Percentiles rank a stretch among this genome's conserved stretches.
These are phyloP conservation scores for Centruroides vittatus DNA, from an alignment of 1,140 invertebrate species.

Conservation along the genomic window DNA sequence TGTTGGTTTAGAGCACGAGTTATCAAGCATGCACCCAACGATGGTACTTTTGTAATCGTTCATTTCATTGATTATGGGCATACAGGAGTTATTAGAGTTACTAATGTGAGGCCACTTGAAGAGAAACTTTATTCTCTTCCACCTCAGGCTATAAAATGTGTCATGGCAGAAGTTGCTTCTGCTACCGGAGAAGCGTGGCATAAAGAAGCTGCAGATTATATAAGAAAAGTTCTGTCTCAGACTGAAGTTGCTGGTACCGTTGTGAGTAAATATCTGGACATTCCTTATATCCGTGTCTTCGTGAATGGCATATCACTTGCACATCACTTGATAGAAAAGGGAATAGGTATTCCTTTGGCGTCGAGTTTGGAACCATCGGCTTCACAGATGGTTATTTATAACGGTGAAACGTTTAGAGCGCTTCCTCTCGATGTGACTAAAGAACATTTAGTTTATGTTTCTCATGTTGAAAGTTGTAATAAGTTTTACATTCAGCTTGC, in stretches of 20 bases:
- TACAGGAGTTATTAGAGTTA: not conserved
- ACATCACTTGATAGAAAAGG: constrained; percentile 7
- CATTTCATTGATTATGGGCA: constrained; percentile 8
- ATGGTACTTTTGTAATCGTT: not conserved
- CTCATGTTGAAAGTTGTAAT: not conserved
- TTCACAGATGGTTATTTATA: not conserved
- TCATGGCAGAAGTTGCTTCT: constrained; percentile 6
- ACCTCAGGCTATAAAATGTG: constrained; percentile 7
- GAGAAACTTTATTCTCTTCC: not conserved
- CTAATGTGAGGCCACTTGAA: not conserved
- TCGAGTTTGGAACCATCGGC: not conserved
- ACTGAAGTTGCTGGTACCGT: not conserved
- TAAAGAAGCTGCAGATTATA: not conserved
- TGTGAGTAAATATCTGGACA: not conserved
- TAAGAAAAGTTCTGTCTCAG: not conserved
- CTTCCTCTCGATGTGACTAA: constrained; percentile 4
- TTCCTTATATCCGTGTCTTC: constrained; percentile 2
- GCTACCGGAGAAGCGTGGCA: not conserved
- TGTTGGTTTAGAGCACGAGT: constrained; percentile 8
- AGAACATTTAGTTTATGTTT: constrained; percentile 3
- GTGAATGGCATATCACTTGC: constrained; percentile 7
- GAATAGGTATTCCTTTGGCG: not conserved
- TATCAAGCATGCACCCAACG: not conserved
- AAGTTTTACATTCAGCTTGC: constrained; percentile 8
- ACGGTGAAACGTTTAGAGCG: not conserved